Conservation (phyloP, 2,888 invertebrate genomes). For the Lacanobia wlatinum region DNA sequence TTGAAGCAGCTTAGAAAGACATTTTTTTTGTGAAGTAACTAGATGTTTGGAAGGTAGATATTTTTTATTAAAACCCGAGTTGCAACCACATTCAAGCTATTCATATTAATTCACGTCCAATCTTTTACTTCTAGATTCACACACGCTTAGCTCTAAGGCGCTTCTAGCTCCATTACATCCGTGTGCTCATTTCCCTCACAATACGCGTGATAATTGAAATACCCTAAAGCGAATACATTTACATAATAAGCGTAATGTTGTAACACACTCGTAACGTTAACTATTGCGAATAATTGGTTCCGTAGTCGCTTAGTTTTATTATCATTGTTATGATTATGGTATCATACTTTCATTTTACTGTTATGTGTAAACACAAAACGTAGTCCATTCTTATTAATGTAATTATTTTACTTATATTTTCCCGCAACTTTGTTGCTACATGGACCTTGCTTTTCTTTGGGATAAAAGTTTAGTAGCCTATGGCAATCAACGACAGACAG, state of each 20-base stretch:
- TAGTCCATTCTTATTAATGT: not conserved
- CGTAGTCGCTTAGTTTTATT: constrained; percentile 32
- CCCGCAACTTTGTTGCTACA: too few relatives aligned
- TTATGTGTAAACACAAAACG: not conserved
- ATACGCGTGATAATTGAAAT: constrained; percentile 59
- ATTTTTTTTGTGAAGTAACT: too few relatives aligned
- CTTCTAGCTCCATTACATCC: constrained; percentile 21
- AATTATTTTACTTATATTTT: not conserved
- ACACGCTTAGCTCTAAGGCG: not conserved
- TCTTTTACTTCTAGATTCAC: not conserved
- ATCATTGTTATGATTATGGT: constrained; percentile 34
- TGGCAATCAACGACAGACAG: too few relatives aligned
- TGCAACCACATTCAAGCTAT: not conserved
- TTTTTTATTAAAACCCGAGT: too few relatives aligned
- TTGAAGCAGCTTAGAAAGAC: too few relatives aligned
- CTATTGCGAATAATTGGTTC: constrained; percentile 42
- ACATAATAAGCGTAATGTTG: constrained; percentile 64
- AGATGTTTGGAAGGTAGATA: too few relatives aligned
- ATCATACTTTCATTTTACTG: constrained; percentile 4
- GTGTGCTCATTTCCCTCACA: constrained; percentile 48
- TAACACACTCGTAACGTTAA: constrained; percentile 53
- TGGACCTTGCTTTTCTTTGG: too few relatives aligned
- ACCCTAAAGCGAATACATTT: constrained; percentile 58
- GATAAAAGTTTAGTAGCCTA: too few relatives aligned
- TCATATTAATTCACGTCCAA: too few relatives aligned